Evolutionary conservation across 92 coral and sea anemone species (phyloP).

Genomic region (Phymanthus crucifer): DNA sequence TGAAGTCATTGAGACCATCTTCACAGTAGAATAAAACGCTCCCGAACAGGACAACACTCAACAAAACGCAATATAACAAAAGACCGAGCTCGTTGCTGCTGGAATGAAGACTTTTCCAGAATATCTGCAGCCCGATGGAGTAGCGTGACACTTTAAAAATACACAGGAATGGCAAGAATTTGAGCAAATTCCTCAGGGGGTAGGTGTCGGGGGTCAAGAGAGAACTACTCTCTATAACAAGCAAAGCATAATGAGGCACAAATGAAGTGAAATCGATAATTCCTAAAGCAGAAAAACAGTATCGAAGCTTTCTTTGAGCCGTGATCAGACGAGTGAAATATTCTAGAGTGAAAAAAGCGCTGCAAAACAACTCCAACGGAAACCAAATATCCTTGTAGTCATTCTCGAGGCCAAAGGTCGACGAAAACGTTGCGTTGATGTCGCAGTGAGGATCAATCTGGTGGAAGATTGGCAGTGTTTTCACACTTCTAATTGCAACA

Average conservation of each 20-base stretch:
- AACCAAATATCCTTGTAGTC: conserved; percentile 58
- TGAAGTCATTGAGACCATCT: conserved; percentile 49
- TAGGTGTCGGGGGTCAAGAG: conserved; percentile 11
- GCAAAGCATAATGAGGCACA: conserved; percentile 55
- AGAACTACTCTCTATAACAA: conserved; percentile 26
- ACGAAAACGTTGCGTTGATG: background rate
- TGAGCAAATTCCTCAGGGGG: conserved; percentile 55
- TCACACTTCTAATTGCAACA: conserved; percentile 16
- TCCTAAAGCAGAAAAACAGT: conserved; percentile 53
- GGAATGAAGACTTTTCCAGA: conserved; percentile 71
- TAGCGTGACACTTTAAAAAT: conserved; percentile 67
- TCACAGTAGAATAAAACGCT: conserved; percentile 71
- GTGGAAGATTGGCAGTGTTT: conserved; percentile 32
- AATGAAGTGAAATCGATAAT: conserved; percentile 68
- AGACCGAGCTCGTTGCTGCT: conserved; percentile 63
- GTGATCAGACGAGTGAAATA: conserved; percentile 60
- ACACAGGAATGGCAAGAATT: conserved; percentile 58
- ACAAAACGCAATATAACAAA: conserved; percentile 52
- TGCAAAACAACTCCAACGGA: conserved; percentile 61
- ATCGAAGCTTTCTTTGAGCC: conserved; percentile 52
- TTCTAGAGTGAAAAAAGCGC: conserved; percentile 71
- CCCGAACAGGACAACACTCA: conserved; percentile 66
- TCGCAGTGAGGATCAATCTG: conserved; percentile 28
- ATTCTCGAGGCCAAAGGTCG: background rate
- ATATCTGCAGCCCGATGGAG: conserved; percentile 63